Evolutionary conservation across 1,140 invertebrate species (phyloP).

Genomic region (Drosophila carrolli): DNA sequence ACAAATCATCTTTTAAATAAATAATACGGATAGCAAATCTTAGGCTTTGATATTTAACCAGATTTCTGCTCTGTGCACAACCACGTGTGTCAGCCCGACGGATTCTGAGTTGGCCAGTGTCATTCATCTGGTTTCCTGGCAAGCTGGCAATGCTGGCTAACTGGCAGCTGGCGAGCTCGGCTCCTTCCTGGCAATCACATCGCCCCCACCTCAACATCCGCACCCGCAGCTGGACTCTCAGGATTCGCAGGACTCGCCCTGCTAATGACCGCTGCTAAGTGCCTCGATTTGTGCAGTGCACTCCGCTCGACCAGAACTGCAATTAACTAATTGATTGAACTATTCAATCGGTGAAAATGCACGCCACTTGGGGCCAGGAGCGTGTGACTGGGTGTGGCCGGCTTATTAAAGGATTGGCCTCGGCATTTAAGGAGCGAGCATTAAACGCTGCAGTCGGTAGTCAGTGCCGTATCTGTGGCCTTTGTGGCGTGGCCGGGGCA

Average conservation of each 20-base stretch:
- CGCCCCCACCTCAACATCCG: constrained; percentile 1
- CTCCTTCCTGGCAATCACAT: constrained; percentile 38
- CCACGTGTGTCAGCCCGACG: constrained; percentile 22
- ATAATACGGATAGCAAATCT: no score
- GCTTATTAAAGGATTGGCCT: constrained; percentile 45
- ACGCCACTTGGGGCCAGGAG: constrained; percentile 24
- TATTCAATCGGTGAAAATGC: constrained; percentile 76
- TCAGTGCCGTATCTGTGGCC: constrained; percentile 29
- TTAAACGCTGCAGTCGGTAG: constrained; percentile 10
- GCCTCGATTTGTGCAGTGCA: constrained; percentile 71
- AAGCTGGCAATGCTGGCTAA: constrained; percentile 33
- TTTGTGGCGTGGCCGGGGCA: constrained; percentile 40
- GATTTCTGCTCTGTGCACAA: not conserved
- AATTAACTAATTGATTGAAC: constrained; percentile 84
- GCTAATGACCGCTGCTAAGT: constrained; percentile 77
- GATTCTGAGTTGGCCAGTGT: constrained; percentile 25
- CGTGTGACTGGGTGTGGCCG: constrained; percentile 51
- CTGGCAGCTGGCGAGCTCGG: constrained; percentile 56
- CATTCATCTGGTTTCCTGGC: constrained; percentile 53
- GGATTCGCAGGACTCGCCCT: constrained; percentile 34
- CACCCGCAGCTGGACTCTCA: constrained; percentile 4
- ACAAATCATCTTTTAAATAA: no score
- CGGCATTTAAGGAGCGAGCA: constrained; percentile 39
- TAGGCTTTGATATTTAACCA: not conserved
- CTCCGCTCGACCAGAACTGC: constrained; percentile 59